Evolutionary conservation across 2,797 vertebrate species (phyloP), one percentile per base, ranked within the genome.

Genomic region (Lacerta agilis): DNA sequence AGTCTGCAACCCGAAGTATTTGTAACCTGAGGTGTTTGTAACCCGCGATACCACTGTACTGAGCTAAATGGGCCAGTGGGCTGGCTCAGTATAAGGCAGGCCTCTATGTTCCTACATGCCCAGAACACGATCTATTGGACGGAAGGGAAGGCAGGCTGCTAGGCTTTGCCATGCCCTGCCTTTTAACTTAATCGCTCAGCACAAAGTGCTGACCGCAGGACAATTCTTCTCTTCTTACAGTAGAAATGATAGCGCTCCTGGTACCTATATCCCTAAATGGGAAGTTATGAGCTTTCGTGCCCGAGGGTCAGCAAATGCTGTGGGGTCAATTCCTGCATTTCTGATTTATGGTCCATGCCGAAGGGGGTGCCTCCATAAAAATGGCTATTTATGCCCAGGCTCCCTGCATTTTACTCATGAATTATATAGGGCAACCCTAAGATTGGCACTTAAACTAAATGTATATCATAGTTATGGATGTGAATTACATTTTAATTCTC

Each of bases 151-250:
- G 75, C 20, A 76, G 0, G 0, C 72, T 85, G 80, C 82, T 90
- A 92, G 87, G 84, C 78, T 86, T 78, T 88, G 81, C 58, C 82
- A 90, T 83, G 49, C 90, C 79, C 38, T 33, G 23, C 45, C 25
- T 20, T 94, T 92, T 92, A 90, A 90, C 87, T 83, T 90, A 92
- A 87, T 43, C n/a, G 76, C 78, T 89, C 69, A 64, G 69, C 25
- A 38, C 77, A 90, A 94, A 87, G 38, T 92, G 93, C 92, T 95
- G 93, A 94, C 87, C 69, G 75, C 77, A 93, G 89, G 73, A 92
- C 71, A 90, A 88, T 91, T 92, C 89, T 79, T 83, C 72, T 85
- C 78, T 72, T 82, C 89, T 94, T 88, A 69, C 88, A 90, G 84
- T 8, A 90, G 93, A 87, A 90, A 64, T 11, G 79, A 64, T 9